phyloP scores from a whole-genome alignment of 1,140 invertebrate genomes.

The Formica exsecta region DNA sequence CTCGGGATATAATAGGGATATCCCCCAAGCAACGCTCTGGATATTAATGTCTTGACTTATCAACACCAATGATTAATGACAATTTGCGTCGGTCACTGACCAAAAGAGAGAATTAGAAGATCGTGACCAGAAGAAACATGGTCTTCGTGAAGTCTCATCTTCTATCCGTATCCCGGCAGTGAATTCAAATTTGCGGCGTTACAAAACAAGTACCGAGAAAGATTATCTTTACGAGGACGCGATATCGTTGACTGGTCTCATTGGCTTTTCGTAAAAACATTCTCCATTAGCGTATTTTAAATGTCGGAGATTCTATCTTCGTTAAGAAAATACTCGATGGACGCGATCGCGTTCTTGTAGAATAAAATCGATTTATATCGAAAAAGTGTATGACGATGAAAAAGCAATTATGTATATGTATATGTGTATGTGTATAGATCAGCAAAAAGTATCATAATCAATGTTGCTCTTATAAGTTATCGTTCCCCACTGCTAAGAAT shows the following conservation, averaged over 20 bases:
- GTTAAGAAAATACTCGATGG: neutral
- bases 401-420: no score
- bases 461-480: constrained; percentile 6
- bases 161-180: neutral
- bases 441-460: neutral
- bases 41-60: constrained; percentile 41
- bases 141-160: neutral
- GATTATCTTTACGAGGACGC: neutral
- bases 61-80: constrained; percentile 57
- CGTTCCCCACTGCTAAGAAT: constrained; percentile 26
- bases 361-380: neutral
- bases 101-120: constrained; percentile 5
- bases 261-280: neutral
- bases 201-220: neutral
- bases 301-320: neutral
- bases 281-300: constrained; percentile 2
- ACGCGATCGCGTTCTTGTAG: neutral
- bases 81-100: constrained; percentile 40
- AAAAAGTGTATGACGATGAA: neutral
- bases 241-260: neutral
- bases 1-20: neutral
- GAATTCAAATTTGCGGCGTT: constrained; percentile 8
- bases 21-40: constrained; percentile 21
- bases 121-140: neutral
- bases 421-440: neutral